These are phyloP conservation scores for Dorcus parallelipipedus DNA, from an alignment of 2,888 invertebrate species.

Conservation along the genomic window DNA sequence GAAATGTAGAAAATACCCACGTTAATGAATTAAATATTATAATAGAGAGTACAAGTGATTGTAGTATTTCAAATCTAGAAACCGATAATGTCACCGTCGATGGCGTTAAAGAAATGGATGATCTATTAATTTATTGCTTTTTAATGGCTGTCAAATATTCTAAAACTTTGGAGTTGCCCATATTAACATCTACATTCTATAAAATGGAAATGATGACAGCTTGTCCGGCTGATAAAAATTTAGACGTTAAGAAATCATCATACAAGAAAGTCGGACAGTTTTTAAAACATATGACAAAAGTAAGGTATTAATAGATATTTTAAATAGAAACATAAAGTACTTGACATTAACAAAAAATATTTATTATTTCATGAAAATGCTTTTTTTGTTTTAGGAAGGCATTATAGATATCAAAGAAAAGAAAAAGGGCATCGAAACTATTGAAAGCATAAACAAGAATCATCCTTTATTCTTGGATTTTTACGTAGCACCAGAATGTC, in stretches of 20 bases:
- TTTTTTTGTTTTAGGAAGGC: conserved; percentile 50
- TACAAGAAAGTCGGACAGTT: conserved; percentile 88
- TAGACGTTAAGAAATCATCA: conserved; percentile 86
- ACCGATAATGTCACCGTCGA: conserved; percentile 1
- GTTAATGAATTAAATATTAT: neutral
- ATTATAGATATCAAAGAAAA: conserved; percentile 61
- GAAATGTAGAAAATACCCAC: neutral
- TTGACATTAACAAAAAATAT: too few relatives aligned
- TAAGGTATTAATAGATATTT: conserved; percentile 36
- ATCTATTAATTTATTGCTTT: conserved; percentile 70
- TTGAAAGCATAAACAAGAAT: conserved; percentile 60
- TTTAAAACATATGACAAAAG: conserved; percentile 70
- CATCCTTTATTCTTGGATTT: conserved; percentile 56
- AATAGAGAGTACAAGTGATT: conserved; percentile 9
- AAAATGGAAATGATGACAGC: conserved; percentile 61
- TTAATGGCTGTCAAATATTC: conserved; percentile 74
- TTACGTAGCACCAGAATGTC: conserved; percentile 44
- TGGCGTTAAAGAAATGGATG: conserved; percentile 63
- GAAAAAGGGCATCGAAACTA: conserved; percentile 78
- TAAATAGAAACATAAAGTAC: conserved; percentile 13
- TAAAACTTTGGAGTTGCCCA: conserved; percentile 69
- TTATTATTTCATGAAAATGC: neutral
- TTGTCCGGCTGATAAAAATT: conserved; percentile 63
- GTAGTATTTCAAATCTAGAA: conserved; percentile 8
- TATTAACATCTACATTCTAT: conserved; percentile 79